These are phyloP conservation scores for Brachyptera putata DNA, from an alignment of 2,888 invertebrate genomes.

Conservation along the genomic window DNA sequence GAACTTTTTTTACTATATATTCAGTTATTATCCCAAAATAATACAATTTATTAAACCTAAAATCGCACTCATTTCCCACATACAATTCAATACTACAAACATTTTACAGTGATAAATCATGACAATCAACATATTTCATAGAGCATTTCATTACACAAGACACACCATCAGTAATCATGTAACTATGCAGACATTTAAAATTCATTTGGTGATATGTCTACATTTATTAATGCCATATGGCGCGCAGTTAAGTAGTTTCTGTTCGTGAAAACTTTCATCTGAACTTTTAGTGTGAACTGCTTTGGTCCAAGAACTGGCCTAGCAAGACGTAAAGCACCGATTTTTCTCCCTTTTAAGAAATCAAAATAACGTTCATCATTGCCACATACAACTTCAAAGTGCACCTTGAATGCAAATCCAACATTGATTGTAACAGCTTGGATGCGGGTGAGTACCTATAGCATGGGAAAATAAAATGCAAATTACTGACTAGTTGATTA, in stretches of 20 bases:
- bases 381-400: slow-evolving; percentile 12
- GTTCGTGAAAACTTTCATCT: slow-evolving; percentile 5
- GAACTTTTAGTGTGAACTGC: background rate
- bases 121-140: no score
- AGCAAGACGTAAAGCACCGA: slow-evolving; percentile 2
- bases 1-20: no score
- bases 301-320: slow-evolving; percentile 11
- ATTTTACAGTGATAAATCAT: no score
- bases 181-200: slow-evolving; percentile 4
- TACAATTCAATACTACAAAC: no score
- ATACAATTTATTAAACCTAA: no score
- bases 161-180: no score
- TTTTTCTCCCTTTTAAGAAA: background rate
- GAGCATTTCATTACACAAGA: no score
- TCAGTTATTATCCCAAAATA: no score
- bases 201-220: slow-evolving; percentile 9
- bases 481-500: background rate
- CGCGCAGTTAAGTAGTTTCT: background rate
- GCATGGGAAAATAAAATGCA: background rate
- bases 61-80: no score
- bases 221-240: slow-evolving; percentile 15
- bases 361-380: slow-evolving; percentile 19
- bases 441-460: slow-evolving; percentile 20
- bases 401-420: background rate
- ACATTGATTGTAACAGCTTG: slow-evolving; percentile 16